Base-by-base conservation (phyloP, 2,113 vertebrate genomes). In the Carlito syrichta region DNA sequence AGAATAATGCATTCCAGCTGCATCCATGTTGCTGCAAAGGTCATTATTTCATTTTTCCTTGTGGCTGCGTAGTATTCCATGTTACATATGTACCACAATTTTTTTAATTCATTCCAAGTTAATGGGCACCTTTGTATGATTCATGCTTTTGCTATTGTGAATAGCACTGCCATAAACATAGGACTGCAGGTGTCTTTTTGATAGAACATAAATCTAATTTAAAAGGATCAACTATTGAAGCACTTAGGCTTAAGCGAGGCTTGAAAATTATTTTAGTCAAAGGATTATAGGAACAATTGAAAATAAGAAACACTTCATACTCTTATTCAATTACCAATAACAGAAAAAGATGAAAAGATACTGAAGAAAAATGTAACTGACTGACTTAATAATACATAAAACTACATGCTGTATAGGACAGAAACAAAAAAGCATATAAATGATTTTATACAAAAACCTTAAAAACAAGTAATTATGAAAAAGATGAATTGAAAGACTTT, bases 231-330 rank as follows among this genome's bases (percentile, higher is more conserved):
- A 78, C 66, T 92, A 86, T 40, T 71, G 6, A 87, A 88, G 4
- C 5, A 50, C 17, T 62, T 63, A 76, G 13, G 2, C 22, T 92
- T 68, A 32, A 96, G 86, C 86, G 8, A 27, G 12, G 1, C 14
- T 22, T 82, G 3, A 76, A 98, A 85, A 77, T 79, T 78, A 94
- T 25, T 92, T 66, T 66, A 78, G 45, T 74, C 50, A 82, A 81
- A 73, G 10, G 12, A 81, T 7, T 48, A 17, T 38, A 73, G 4
- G 14, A 79, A 45, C 66, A 79, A 78, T 54, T 69, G 19, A 79
- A 43, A 69, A 1, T 58, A 78, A 69, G 30, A 73, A 78, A 86
- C 48, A 27, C 8, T 20, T 83, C 27, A 38, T 32, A 27, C 1
- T 2, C 25, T 87, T 82, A 35, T 66, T 35, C 14, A 83, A 83